phyloP scores from a whole-genome alignment of 2,888 invertebrate species.

The Lithophane ornitopus region DNA sequence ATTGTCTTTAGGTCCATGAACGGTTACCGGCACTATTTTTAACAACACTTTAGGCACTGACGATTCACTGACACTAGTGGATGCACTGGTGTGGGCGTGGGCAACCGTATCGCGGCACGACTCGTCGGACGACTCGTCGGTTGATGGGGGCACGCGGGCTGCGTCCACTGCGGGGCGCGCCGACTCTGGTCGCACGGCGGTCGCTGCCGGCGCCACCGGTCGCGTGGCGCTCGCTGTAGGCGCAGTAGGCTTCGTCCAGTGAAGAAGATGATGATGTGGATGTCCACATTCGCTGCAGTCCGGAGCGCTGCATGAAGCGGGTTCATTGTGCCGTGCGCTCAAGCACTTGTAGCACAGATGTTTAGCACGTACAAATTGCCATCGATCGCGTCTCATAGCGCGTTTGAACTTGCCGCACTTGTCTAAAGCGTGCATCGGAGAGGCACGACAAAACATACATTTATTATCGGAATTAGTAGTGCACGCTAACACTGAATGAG shows the following conservation, averaged over 20 bases:
- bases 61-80: conserved; percentile 2
- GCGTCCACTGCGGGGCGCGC: neutral
- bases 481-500: too few species aligned
- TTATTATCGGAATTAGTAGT: too few species aligned
- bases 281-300: neutral
- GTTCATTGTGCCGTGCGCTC: neutral
- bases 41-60: conserved; percentile 11
- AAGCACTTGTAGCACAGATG: conserved; percentile 5
- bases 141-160: neutral
- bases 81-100: neutral
- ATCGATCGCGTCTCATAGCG: conserved; percentile 7
- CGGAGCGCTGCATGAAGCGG: neutral
- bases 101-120: neutral
- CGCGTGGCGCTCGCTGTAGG: neutral
- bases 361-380: conserved; percentile 1
- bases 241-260: conserved; percentile 1
- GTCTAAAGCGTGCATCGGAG: neutral
- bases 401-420: neutral
- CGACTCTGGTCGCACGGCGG: neutral
- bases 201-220: neutral
- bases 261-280: neutral
- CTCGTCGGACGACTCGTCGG: too few species aligned
- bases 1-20: conserved; percentile 2
- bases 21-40: neutral
- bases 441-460: neutral